Evolutionary conservation across 2,888 invertebrate genomes (phyloP).

Genomic region (Rhopalosiphum nymphaeae): DNA sequence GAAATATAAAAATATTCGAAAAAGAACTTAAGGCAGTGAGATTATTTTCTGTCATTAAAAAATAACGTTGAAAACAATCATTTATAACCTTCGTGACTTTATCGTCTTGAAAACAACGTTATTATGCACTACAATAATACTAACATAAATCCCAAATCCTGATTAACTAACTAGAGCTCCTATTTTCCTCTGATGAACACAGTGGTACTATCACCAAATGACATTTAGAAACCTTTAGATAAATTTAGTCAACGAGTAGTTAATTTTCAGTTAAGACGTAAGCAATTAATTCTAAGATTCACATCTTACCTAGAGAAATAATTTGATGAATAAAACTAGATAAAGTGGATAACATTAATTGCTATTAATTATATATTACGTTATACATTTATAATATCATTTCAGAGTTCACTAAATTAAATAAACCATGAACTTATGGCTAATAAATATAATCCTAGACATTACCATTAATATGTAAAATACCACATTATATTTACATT

Average conservation of each 20-base stretch:
- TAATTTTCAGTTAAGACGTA: neutral
- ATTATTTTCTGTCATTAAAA: neutral
- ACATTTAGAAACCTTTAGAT: constrained; percentile 8
- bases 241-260: constrained; percentile 5
- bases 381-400: neutral
- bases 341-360: neutral
- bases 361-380: neutral
- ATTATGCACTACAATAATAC: neutral
- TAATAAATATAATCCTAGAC: neutral
- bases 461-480: neutral
- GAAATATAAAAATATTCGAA: neutral
- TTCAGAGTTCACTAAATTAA: neutral
- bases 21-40: neutral
- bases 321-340: neutral
- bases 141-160: neutral
- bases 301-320: neutral
- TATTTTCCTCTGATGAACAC: constrained; percentile 1
- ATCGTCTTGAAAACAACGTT: neutral
- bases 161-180: neutral
- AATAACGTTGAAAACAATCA: neutral
- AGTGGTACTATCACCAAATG: neutral
- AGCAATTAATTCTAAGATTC: neutral
- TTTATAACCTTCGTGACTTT: neutral
- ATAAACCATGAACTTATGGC: neutral
- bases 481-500: neutral